phyloP scores from a whole-genome alignment of 30 jellyfish, hydroid and myxozoan species.

The Aurelia sp. region DNA sequence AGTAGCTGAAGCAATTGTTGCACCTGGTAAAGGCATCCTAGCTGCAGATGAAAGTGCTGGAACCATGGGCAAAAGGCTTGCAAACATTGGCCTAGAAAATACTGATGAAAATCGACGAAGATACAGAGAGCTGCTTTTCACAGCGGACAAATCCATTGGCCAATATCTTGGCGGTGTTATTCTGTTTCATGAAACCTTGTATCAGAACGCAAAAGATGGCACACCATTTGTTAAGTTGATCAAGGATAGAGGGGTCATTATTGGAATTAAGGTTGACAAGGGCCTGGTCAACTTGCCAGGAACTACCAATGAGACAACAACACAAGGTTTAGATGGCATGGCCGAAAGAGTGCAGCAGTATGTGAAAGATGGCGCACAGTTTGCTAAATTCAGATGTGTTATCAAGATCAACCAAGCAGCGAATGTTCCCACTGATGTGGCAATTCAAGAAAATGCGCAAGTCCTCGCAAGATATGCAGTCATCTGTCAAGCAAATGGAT shows the following conservation, averaged over 20 bases:
- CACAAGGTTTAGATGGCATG: conserved; percentile 99
- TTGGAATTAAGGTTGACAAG: conserved; percentile 98
- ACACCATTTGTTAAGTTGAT: conserved; percentile 79
- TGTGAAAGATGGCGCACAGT: conserved; percentile 91
- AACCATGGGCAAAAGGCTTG: conserved; percentile 97
- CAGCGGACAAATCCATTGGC: conserved; percentile 72
- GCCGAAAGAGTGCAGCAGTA: conserved; percentile 96
- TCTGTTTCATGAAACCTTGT: conserved; percentile 92
- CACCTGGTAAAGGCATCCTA: conserved; percentile 98
- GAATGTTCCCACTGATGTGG: conserved; percentile 92
- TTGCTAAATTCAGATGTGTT: conserved; percentile 99
- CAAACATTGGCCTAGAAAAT: conserved; percentile 91
- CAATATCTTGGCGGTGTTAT: conserved; percentile 95
- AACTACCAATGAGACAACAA: conserved; percentile 87
- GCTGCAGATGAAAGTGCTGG: conserved; percentile 99
- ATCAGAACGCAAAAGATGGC: conserved; percentile 93
- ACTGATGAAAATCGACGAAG: conserved; percentile 97
- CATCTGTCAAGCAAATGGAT: conserved; percentile 97
- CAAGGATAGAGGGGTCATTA: conserved; percentile 80
- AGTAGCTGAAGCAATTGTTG: conserved; percentile 97
- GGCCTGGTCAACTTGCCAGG: conserved; percentile 96
- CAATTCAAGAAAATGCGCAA: conserved; percentile 97
- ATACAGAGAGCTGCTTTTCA: conserved; percentile 91
- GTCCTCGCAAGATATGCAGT: conserved; percentile 98
- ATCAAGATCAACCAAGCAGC: conserved; percentile 77